Evolutionary conservation across 2,888 invertebrate species (phyloP).

Genomic region (Habroteleia sp.): DNA sequence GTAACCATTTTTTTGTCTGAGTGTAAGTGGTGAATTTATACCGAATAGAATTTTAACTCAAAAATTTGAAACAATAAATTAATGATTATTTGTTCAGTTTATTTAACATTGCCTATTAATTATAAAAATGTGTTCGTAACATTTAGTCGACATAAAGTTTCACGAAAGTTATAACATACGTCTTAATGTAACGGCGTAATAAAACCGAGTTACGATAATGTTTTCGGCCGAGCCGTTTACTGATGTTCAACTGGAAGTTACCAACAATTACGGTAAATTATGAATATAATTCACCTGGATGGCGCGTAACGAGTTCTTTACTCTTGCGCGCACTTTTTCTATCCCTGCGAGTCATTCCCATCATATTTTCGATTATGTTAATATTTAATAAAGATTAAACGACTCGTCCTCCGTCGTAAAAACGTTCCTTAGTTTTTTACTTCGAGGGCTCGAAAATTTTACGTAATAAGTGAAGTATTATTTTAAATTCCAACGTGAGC

Average conservation of each 20-base stretch:
- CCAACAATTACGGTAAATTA: slow-evolving; percentile 52
- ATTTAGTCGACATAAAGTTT: slow-evolving; percentile 26
- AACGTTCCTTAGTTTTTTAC: not conserved
- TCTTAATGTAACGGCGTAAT: slow-evolving; percentile 49
- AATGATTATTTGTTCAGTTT: slow-evolving; percentile 23
- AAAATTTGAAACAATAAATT: slow-evolving; percentile 15
- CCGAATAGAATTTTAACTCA: too few species aligned
- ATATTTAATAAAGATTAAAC: slow-evolving; percentile 14
- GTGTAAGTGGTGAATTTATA: too few species aligned
- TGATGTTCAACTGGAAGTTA: slow-evolving; percentile 48
- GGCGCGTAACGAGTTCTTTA: slow-evolving; percentile 23
- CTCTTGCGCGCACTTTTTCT: slow-evolving; percentile 5
- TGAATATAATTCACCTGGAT: slow-evolving; percentile 42
- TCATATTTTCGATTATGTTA: slow-evolving; percentile 2
- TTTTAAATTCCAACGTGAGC: not conserved
- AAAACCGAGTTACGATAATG: slow-evolving; percentile 54
- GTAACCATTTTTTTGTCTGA: too few species aligned
- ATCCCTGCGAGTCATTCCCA: not conserved
- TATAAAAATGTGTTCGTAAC: slow-evolving; percentile 32
- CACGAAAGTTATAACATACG: slow-evolving; percentile 42
- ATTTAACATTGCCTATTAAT: slow-evolving; percentile 31
- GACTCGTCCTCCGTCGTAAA: slow-evolving; percentile 6
- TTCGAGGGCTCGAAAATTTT: slow-evolving; percentile 18
- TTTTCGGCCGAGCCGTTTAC: slow-evolving; percentile 48
- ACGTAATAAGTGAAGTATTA: slow-evolving; percentile 54